phyloP scores from a whole-genome alignment of 2,113 vertebrate genomes.

The Oreochromis tanganicae region DNA sequence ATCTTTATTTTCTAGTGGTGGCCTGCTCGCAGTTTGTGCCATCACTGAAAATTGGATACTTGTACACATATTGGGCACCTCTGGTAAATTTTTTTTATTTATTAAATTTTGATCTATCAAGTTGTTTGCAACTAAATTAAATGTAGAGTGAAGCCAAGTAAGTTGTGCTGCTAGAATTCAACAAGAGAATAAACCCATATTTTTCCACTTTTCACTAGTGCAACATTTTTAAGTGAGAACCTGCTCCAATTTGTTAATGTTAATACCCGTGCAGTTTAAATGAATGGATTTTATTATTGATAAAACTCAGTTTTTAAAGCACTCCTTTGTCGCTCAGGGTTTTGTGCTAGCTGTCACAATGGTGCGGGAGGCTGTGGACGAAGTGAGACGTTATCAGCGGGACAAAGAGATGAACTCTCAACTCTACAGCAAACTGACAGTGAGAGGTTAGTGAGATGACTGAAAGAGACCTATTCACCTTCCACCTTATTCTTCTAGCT shows the following conservation, averaged over 20 bases:
- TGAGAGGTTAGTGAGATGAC: constrained; percentile 79
- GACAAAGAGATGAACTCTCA: constrained; percentile 99
- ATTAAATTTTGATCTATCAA: neutral
- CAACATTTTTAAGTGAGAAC: neutral
- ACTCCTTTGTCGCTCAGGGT: constrained; percentile 66
- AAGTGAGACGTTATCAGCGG: constrained; percentile 86
- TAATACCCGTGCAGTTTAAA: neutral
- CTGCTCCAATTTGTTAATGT: neutral
- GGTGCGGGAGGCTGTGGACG: constrained; percentile 88
- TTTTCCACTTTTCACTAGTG: neutral
- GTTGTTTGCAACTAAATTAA: neutral
- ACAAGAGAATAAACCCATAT: neutral
- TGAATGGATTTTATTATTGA: neutral
- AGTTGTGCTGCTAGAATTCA: rapidly evolving
- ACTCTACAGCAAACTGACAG: constrained; percentile 92
- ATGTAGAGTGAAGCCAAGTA: neutral
- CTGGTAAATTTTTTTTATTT: constrained; percentile 77
- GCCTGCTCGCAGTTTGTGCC: constrained; percentile 95
- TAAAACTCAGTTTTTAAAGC: neutral
- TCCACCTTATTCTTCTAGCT: neutral
- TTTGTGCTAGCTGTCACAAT: constrained; percentile 94
- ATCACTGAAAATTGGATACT: constrained; percentile 92
- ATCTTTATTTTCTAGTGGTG: constrained; percentile 96
- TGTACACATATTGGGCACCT: constrained; percentile 99
- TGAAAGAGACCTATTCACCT: neutral